These are phyloP conservation scores for Apodemia zela DNA, from an alignment of 2,888 invertebrate species.

Conservation along the genomic window DNA sequence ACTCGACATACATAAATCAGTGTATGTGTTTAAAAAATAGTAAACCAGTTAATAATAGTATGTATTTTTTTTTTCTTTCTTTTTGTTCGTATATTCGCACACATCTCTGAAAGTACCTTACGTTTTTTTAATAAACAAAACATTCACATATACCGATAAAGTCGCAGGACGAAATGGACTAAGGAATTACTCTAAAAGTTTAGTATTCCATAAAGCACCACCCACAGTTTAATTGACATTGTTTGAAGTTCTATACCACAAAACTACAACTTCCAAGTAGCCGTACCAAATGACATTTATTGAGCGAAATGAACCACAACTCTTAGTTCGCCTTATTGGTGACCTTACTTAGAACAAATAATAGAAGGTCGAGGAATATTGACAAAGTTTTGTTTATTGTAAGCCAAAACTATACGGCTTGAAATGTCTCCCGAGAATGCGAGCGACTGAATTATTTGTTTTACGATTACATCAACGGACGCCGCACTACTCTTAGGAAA, in stretches of 20 bases:
- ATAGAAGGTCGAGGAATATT: slow-evolving; percentile 10
- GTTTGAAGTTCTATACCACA: not conserved
- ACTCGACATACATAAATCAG: no score
- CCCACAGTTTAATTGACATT: not conserved
- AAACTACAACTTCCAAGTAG: not conserved
- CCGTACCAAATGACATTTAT: not conserved
- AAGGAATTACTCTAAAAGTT: no score
- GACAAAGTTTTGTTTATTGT: slow-evolving; percentile 16
- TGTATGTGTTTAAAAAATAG: no score
- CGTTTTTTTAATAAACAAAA: no score
- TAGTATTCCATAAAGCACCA: no score
- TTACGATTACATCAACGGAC: not conserved
- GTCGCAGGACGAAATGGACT: no score
- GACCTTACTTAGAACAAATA: slow-evolving; percentile 12
- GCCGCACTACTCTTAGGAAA: not conserved
- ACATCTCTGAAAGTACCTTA: no score
- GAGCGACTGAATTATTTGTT: not conserved
- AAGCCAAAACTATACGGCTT: slow-evolving; percentile 11
- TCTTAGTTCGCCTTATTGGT: not conserved
- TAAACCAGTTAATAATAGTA: no score
- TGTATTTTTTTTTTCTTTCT: no score
- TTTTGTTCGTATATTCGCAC: no score
- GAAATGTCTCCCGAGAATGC: slow-evolving; percentile 2
- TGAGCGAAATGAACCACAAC: not conserved
- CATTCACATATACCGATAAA: no score